phyloP scores from a whole-genome alignment of 2,113 vertebrate genomes.

The Ceyx margarethae region DNA sequence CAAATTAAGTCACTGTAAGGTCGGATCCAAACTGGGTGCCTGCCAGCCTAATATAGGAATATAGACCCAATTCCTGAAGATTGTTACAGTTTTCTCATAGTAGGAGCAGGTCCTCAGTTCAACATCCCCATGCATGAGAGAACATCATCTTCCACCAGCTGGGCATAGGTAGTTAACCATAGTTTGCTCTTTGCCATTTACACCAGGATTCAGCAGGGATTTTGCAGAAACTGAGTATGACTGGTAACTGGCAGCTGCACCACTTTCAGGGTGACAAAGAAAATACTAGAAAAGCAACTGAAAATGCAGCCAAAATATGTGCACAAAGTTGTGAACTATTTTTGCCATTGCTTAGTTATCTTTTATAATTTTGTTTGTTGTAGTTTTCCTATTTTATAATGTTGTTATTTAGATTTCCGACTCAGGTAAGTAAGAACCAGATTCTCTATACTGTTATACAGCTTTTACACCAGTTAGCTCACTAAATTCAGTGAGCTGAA shows the following conservation, averaged over 20 bases:
- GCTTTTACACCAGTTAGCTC: neutral
- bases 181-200: neutral
- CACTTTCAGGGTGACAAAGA: neutral
- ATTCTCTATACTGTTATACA: neutral
- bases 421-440: neutral
- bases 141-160: neutral
- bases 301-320: neutral
- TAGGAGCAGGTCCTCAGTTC: neutral
- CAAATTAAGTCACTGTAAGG: neutral
- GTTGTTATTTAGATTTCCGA: neutral
- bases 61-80: neutral
- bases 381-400: neutral
- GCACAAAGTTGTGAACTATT: neutral
- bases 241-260: neutral
- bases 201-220: neutral
- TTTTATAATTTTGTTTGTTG: neutral
- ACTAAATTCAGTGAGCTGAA: neutral
- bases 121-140: neutral
- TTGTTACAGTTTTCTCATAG: neutral
- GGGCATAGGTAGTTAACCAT: neutral
- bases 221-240: neutral
- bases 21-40: neutral
- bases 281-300: neutral
- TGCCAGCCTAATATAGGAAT: neutral
- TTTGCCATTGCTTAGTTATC: neutral